Evolutionary conservation across 2,797 vertebrate species (phyloP).

Genomic region (Channa striata): DNA sequence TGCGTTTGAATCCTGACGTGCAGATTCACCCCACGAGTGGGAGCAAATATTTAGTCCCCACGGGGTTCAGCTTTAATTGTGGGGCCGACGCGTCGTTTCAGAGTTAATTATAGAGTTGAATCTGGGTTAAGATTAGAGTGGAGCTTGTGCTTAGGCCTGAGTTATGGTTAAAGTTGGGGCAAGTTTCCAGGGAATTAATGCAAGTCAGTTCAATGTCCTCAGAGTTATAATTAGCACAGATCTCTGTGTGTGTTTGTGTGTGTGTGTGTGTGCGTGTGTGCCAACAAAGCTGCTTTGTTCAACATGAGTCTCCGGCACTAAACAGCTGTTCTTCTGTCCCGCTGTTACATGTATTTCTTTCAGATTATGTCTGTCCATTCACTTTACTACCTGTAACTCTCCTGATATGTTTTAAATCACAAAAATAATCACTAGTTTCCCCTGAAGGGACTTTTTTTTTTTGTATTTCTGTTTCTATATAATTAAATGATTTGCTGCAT

Average conservation of each 20-base stretch:
- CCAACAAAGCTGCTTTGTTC: not conserved
- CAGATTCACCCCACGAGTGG: not conserved
- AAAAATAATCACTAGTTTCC: not conserved
- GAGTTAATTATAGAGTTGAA: conserved; percentile 6
- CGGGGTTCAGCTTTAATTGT: not conserved
- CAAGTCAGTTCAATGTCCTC: conserved; percentile 9
- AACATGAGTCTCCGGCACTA: not conserved
- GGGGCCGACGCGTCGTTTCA: not conserved
- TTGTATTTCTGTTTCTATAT: not conserved
- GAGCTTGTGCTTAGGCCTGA: conserved; percentile 7
- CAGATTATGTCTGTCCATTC: not conserved
- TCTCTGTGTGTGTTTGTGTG: conserved; percentile 15
- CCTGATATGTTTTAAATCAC: not conserved
- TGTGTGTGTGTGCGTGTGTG: not conserved
- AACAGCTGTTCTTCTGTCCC: conserved; percentile 1
- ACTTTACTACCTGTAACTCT: not conserved
- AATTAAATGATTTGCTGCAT: not conserved
- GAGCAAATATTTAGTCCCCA: not conserved
- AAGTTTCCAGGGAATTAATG: conserved; percentile 7
- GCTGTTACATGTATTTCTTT: not conserved
- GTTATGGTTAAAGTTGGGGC: not conserved
- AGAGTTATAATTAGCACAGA: conserved; percentile 38
- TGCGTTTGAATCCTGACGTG: not conserved
- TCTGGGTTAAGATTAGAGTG: not conserved
- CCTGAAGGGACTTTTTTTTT: not conserved